Evolutionary conservation across 2,888 invertebrate genomes (phyloP), one percentile per base, ranked within the genome.

Genomic region (Arrhopalites spinosus): DNA sequence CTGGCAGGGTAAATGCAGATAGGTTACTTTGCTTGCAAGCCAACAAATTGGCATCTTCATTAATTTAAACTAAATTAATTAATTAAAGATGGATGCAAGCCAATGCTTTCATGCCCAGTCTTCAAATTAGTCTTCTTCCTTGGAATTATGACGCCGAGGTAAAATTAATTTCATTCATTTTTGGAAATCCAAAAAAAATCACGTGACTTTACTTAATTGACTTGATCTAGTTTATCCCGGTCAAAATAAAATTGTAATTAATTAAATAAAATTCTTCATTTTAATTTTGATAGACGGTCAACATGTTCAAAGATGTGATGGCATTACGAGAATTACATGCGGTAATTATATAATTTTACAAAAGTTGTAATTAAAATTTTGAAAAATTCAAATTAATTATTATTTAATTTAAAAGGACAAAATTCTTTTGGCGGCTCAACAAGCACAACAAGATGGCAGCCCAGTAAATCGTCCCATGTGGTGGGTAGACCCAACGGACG

Each of bases 381-480:
- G n/a, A n/a, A n/a, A n/a, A n/a, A n/a, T n/a, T n/a, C n/a, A n/a
- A n/a, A n/a, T n/a, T n/a, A n/a, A n/a, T n/a, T n/a, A n/a, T n/a
- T n/a, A n/a, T n/a, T n/a, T n/a, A n/a, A n/a, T n/a, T n/a, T n/a
- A n/a, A n/a, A n/a, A n/a, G n/a, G 74, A 78, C 15, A 64, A 71
- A 17, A 86, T 88, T 50, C 90, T 94, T 75, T 86, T 89, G 80
- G 85, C 87, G 2, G 89, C 90, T 0, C 83, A 89, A 69, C 85
- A 87, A 5, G 88, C 90, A 0, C 88, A 90, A 0, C 80, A 83
- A 1, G 87, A 88, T 0, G 93, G 93, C 15, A 87, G 88, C 1
- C 94, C 93, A 0, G 89, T 93, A 13, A 93, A 93, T 86, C 88
- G 91, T 1, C 95, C 95, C 0, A 88, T 95, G 50, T 95, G 95